Conservation (phyloP, 2,797 vertebrate species). For the Prunella strophiata region DNA sequence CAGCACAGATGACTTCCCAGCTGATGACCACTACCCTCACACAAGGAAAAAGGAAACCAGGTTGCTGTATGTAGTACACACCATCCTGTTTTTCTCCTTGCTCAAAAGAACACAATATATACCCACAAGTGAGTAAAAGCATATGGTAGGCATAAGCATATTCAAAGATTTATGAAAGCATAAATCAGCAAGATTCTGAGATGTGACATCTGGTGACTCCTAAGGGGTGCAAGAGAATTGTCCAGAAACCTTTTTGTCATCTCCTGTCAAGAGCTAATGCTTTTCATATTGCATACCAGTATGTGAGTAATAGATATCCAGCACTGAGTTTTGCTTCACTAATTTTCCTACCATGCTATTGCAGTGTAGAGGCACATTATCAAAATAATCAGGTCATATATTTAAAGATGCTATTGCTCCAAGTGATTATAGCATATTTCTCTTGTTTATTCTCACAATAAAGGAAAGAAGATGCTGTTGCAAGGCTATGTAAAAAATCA, state of each 20-base stretch:
- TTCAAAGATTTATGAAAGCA: neutral
- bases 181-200: neutral
- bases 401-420: neutral
- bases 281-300: neutral
- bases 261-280: neutral
- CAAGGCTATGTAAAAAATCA: neutral
- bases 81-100: neutral
- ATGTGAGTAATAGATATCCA: neutral
- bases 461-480: neutral
- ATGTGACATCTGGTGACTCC: neutral
- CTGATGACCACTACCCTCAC: neutral
- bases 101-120: neutral
- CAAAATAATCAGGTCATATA: neutral
- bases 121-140: neutral
- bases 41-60: neutral
- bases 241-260: neutral
- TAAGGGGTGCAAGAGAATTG: neutral
- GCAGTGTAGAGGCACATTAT: neutral
- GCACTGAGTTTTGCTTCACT: neutral
- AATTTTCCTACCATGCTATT: neutral
- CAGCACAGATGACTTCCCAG: neutral
- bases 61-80: neutral
- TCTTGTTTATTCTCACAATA: neutral
- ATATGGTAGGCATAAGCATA: rapidly evolving
- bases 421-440: neutral